A percentile compares a stretch with the other conserved stretches of the same genome.
phyloP scores from a whole-genome alignment of 2,797 vertebrate species.

The Argyrosomus regius region DNA sequence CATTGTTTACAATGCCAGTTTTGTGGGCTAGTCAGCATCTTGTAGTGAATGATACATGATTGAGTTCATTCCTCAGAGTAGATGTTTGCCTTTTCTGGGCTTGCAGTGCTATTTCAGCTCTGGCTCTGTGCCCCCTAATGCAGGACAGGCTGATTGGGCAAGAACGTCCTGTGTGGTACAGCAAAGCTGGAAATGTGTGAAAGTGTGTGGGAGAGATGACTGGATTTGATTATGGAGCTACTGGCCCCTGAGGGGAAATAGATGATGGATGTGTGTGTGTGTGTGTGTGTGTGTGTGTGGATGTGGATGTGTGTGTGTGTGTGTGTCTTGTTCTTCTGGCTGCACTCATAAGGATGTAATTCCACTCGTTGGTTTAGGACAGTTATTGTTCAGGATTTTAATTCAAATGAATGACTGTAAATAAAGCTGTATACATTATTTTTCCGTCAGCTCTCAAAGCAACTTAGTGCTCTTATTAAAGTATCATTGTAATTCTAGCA shows the following conservation, averaged over 20 bases:
- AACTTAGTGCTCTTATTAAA: neutral
- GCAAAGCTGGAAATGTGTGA: slow-evolving; percentile 66
- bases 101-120: slow-evolving; percentile 59
- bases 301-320: slow-evolving; percentile 14
- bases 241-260: slow-evolving; percentile 56
- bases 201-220: slow-evolving; percentile 72
- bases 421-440: slow-evolving; percentile 11
- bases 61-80: slow-evolving; percentile 45
- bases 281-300: slow-evolving; percentile 13
- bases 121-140: slow-evolving; percentile 42
- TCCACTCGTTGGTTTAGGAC: slow-evolving; percentile 27
- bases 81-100: slow-evolving; percentile 57
- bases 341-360: slow-evolving; percentile 41
- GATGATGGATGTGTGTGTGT: slow-evolving; percentile 60
- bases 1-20: slow-evolving; percentile 22
- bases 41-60: slow-evolving; percentile 40
- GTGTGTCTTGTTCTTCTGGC: slow-evolving; percentile 31
- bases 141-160: slow-evolving; percentile 56
- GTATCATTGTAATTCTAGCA: neutral
- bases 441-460: slow-evolving; percentile 19
- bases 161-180: slow-evolving; percentile 57
- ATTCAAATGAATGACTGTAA: slow-evolving; percentile 47
- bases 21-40: slow-evolving; percentile 29
- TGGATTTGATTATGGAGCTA: slow-evolving; percentile 73
- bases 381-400: slow-evolving; percentile 33